phyloP scores from a whole-genome alignment of 2,113 vertebrate genomes.

The Anguilla rostrata region DNA sequence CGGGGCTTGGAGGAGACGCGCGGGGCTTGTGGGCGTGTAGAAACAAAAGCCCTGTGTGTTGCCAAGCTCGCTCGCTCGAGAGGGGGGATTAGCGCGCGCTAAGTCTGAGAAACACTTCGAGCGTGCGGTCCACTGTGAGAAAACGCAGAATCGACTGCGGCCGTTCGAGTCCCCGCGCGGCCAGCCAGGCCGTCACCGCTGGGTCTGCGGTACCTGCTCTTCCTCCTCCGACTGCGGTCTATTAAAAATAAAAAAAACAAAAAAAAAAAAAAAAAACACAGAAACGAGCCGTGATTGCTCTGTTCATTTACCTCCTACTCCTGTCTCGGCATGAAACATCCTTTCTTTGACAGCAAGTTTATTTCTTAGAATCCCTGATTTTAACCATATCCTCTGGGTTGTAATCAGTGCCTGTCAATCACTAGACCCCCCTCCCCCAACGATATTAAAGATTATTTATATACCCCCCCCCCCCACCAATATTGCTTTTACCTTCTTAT shows the following conservation, averaged over 20 bases:
- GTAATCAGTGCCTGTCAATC: not conserved
- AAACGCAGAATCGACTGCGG: not conserved
- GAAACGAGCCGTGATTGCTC: not conserved
- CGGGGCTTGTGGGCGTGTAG: not conserved
- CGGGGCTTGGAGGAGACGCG: not conserved
- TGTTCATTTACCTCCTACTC: not conserved
- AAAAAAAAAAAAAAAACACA: not conserved
- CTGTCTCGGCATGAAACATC: not conserved
- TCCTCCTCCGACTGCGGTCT: too few relatives aligned
- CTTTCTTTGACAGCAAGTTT: not conserved
- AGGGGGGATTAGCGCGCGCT: not conserved
- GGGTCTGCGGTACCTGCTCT: not conserved
- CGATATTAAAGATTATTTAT: too few relatives aligned
- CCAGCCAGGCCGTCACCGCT: not conserved
- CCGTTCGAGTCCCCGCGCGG: not conserved
- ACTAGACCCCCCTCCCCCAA: not conserved
- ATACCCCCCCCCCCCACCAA: too few relatives aligned
- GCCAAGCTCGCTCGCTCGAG: not conserved
- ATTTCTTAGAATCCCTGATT: not conserved
- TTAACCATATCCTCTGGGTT: not conserved
- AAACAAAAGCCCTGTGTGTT: not conserved
- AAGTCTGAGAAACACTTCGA: not conserved
- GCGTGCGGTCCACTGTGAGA: not conserved
- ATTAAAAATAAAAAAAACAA: not conserved
- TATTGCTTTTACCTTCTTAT: too few relatives aligned